Base-by-base conservation (phyloP, 37 sponge, comb jelly and placozoan genomes). In the Cladorhizidae sp. region DNA sequence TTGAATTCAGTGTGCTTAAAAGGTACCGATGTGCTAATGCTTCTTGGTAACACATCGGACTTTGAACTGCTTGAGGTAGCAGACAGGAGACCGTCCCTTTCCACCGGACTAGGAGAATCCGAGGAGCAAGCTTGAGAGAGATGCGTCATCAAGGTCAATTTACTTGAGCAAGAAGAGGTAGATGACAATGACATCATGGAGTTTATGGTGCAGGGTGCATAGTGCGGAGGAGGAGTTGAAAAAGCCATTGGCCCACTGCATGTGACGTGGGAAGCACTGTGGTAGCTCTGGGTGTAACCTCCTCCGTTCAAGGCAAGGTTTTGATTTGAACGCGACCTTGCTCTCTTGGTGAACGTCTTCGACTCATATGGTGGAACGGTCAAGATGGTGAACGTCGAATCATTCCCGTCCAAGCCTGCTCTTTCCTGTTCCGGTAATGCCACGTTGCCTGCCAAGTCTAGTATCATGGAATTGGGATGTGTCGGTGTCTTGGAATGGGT, bases 101-200 rank as follows among this genome's bases (percentile, higher is more conserved):
- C 79, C 31, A 78, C 79, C 0, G 79, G 79, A 45, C 79, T 78
- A 2, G 79, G 79, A 22, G 79, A 78, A 7, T 78, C 67, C 18
- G 79, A 67, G 23, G 79, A 43, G 33, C 79, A 49, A 6, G 79
- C 79, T 6, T 22, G 49, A 35, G 79, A 78, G 14, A 78, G 67
- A 67, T 78, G 79, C 1, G 79, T 31, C 3, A 78, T 39, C 32
- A 62, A 58, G 5, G 29, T 31, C 3, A 52, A 52, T 35, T 40
- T 68, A 12, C 38, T 8, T n/a, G n/a, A n/a, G n/a, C n/a, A n/a
- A 21, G 22, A 61, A 61, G 21, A 61, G 25, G 62, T 22, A n/a
- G 62, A 22, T 8, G 40, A 68, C 69, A 68, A 7, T 36, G 69
- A 35, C 35, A 68, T 40, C 35, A 31, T 40, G 7, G 62, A 61